These are phyloP conservation scores for Drosophila nr. fundita DNA, from an alignment of 2,888 invertebrate species.

Conservation along the genomic window DNA sequence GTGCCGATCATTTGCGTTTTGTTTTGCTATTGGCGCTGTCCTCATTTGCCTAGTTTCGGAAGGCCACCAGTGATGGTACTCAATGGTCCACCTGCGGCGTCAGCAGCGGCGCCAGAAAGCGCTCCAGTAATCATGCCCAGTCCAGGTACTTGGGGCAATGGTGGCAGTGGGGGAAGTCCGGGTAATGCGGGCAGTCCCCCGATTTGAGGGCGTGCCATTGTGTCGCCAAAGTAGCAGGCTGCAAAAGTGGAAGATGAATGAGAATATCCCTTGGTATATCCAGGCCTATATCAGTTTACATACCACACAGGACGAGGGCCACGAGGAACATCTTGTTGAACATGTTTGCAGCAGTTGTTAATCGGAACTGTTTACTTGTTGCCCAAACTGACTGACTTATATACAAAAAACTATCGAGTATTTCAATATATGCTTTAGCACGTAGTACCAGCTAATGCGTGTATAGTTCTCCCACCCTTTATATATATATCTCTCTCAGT, in stretches of 20 bases:
- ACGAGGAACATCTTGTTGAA: conserved; percentile 61
- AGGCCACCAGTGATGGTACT: background rate
- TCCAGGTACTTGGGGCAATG: background rate
- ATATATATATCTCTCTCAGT: background rate
- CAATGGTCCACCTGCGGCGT: background rate
- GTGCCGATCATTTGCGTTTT: background rate
- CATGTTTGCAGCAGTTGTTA: conserved; percentile 43
- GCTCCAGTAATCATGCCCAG: background rate
- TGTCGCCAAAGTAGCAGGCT: conserved; percentile 52
- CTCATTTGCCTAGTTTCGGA: background rate
- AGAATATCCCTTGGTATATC: background rate
- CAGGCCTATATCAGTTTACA: conserved; percentile 14
- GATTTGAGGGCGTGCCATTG: conserved; percentile 35
- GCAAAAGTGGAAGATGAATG: background rate
- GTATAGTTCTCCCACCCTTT: background rate
- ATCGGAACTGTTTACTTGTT: conserved; percentile 46
- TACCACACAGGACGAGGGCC: conserved; percentile 62
- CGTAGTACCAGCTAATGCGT: conserved; percentile 34
- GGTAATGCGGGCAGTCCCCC: background rate
- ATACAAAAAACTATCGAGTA: conserved; percentile 30
- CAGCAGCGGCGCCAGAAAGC: background rate
- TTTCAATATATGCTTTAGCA: conserved; percentile 26
- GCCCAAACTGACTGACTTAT: conserved; percentile 26
- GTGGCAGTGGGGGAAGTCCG: background rate
- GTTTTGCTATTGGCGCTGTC: background rate